Conservation (phyloP, 2,797 vertebrate genomes). For the Geotrypetes seraphini region DNA sequence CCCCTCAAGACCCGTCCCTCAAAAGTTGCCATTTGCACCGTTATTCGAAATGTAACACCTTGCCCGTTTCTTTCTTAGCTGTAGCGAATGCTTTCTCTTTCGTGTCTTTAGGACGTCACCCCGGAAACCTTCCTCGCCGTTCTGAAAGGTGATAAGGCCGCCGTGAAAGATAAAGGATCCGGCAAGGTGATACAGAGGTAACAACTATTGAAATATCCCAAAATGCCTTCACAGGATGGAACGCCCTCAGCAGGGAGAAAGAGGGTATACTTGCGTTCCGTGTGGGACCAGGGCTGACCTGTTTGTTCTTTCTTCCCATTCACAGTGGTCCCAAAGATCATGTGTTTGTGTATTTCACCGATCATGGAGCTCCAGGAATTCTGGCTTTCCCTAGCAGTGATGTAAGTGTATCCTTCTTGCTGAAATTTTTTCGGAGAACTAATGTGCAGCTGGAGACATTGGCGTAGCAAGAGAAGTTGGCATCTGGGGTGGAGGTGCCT, state of each 20-base stretch:
- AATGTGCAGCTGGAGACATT: not conserved
- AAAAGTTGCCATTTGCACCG: no score
- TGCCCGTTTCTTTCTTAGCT: no score
- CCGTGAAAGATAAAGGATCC: constrained; percentile 69
- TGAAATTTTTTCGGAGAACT: not conserved
- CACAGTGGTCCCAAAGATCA: constrained; percentile 85
- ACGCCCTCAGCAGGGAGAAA: no score
- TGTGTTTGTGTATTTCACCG: constrained; percentile 91
- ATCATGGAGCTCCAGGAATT: constrained; percentile 83
- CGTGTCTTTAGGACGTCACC: constrained; percentile 66
- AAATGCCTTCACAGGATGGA: no score
- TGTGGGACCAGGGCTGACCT: not conserved
- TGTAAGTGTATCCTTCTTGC: constrained; percentile 48
- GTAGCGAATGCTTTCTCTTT: no score
- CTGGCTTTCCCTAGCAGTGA: constrained; percentile 82
- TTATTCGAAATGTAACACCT: no score
- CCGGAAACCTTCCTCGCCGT: constrained; percentile 86
- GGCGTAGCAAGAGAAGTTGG: no score
- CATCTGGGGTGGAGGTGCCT: no score
- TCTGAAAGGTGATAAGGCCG: constrained; percentile 68
- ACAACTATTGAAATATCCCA: no score
- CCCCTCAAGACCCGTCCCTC: no score
- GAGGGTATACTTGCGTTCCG: no score
- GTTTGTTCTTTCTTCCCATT: constrained; percentile 9
- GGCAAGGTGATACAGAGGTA: constrained; percentile 89